Evolutionary conservation across 2,888 invertebrate genomes (phyloP).

Genomic region (Trachelus tabidus): DNA sequence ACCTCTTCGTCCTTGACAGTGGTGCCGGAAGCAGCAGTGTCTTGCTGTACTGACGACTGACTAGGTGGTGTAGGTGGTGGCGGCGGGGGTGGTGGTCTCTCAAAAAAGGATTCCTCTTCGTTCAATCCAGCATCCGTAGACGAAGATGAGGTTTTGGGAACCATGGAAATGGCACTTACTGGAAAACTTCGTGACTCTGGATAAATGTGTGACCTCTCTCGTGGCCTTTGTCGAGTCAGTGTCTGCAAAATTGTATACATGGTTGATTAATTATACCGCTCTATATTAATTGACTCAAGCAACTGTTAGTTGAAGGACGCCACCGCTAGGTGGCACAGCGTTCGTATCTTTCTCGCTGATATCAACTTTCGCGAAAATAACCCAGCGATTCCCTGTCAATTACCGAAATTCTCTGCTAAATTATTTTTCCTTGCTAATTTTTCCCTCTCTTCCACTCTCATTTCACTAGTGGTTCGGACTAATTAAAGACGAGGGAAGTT

Average conservation of each 20-base stretch:
- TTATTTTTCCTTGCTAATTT: not conserved
- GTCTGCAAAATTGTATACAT: slow-evolving; percentile 62
- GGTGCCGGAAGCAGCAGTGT: slow-evolving; percentile 33
- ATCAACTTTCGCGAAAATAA: not conserved
- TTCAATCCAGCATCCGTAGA: slow-evolving; percentile 68
- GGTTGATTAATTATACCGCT: not conserved
- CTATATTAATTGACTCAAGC: no score
- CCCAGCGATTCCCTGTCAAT: not conserved
- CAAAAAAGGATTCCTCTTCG: slow-evolving; percentile 70
- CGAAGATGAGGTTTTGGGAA: slow-evolving; percentile 58
- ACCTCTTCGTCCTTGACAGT: slow-evolving; percentile 42
- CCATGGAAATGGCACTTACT: slow-evolving; percentile 62
- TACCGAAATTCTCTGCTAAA: not conserved
- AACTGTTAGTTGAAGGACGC: not conserved
- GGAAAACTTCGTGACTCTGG: slow-evolving; percentile 82
- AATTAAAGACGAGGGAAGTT: not conserved
- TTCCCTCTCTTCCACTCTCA: not conserved
- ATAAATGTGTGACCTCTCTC: slow-evolving; percentile 71
- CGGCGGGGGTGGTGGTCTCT: slow-evolving; percentile 67
- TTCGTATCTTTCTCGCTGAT: not conserved
- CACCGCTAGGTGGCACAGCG: not conserved
- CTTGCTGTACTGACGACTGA: slow-evolving; percentile 39
- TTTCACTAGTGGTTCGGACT: not conserved
- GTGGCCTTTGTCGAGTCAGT: slow-evolving; percentile 72
- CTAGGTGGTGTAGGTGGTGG: slow-evolving; percentile 63